Percentiles rank a stretch among this genome's conserved stretches.
Conservation (phyloP, 2,888 invertebrate genomes). For the Cyaniris semiargus region DNA sequence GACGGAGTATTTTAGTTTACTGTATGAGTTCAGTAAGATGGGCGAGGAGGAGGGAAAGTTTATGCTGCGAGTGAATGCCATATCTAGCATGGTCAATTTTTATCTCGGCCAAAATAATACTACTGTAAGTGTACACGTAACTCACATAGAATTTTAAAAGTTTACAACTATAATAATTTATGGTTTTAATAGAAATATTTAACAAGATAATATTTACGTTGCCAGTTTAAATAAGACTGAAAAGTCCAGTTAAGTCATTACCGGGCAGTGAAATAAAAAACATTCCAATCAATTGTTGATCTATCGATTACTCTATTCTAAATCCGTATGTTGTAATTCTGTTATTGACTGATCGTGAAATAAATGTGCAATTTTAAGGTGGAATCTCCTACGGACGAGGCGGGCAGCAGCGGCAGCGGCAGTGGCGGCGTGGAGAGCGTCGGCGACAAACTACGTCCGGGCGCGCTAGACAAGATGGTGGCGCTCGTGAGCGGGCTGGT, state of each 20-base stretch:
- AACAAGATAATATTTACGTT: too few species aligned
- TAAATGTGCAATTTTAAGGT: constrained; percentile 45
- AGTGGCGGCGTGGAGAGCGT: constrained; percentile 53
- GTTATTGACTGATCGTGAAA: not conserved
- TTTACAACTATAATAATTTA: too few species aligned
- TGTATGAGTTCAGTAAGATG: constrained; percentile 97
- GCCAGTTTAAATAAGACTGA: too few species aligned
- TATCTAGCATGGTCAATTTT: constrained; percentile 94
- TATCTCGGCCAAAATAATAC: constrained; percentile 88
- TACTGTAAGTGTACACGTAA: constrained; percentile 49
- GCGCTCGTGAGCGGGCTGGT: constrained; percentile 92
- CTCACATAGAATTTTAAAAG: not conserved
- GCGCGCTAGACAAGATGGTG: constrained; percentile 97
- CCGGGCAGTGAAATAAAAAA: too few species aligned
- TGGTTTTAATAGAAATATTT: too few species aligned
- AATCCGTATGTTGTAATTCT: not conserved
- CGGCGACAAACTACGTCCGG: constrained; percentile 89
- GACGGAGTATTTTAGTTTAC: constrained; percentile 94
- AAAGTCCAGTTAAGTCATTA: too few species aligned
- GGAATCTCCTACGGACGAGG: constrained; percentile 75
- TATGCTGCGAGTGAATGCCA: constrained; percentile 91
- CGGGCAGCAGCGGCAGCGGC: constrained; percentile 65
- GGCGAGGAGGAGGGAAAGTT: constrained; percentile 96
- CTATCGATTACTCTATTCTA: not conserved
- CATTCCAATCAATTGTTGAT: too few species aligned